Conservation (phyloP, 2,797 vertebrate genomes). For the Loris lydekkerianus region DNA sequence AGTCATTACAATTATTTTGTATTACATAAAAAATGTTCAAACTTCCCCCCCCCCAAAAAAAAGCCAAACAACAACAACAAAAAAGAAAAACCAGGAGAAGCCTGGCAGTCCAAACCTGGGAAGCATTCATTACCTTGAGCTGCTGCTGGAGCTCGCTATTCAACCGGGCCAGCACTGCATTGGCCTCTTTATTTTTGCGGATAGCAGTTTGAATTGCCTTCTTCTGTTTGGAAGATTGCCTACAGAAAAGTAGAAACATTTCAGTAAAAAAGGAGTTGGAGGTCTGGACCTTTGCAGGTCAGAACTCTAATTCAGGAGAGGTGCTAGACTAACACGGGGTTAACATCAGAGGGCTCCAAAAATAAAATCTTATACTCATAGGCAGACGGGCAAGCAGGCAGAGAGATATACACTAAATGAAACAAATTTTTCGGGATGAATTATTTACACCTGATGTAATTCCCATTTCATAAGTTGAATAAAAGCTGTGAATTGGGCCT, state of each 20-base stretch:
- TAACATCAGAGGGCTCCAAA: constrained; percentile 64
- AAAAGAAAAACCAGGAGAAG: background rate
- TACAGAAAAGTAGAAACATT: constrained; percentile 87
- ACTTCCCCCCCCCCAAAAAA: background rate
- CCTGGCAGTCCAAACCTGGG: constrained; percentile 38
- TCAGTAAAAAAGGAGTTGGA: constrained; percentile 69
- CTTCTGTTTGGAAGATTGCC: constrained; percentile 95
- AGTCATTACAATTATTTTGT: background rate
- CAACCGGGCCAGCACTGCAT: constrained; percentile 95
- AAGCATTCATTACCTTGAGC: constrained; percentile 93
- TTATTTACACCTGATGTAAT: constrained; percentile 68
- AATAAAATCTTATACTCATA: constrained; percentile 51
- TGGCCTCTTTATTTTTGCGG: constrained; percentile 97
- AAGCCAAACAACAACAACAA: background rate
- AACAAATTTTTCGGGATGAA: constrained; percentile 55
- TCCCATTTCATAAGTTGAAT: constrained; percentile 74
- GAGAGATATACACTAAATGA: constrained; percentile 65
- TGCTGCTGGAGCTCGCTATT: constrained; percentile 99
- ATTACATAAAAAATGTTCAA: background rate
- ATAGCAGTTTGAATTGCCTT: constrained; percentile 96
- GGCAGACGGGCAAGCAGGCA: background rate
- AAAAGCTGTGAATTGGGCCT: constrained; percentile 62
- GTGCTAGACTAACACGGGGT: constrained; percentile 56
- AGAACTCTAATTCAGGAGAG: constrained; percentile 63
- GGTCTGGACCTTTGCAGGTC: constrained; percentile 67